phyloP scores from a whole-genome alignment of 2,797 vertebrate genomes.

The Tenualosa ilisha region DNA sequence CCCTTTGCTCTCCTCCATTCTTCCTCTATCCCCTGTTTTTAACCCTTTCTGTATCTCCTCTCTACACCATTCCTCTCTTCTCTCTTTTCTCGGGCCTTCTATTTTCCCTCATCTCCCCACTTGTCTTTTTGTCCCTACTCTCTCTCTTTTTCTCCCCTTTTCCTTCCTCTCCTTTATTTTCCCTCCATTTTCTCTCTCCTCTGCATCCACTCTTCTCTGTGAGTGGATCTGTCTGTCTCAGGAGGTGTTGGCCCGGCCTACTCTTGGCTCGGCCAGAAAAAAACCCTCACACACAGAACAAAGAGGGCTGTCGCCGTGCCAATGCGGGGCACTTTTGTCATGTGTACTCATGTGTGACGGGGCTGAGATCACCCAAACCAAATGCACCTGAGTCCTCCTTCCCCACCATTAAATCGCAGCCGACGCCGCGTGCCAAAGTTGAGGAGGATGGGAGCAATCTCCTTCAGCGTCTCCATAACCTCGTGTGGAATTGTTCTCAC shows the following conservation, averaged over 20 bases:
- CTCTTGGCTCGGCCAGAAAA: conserved; percentile 41
- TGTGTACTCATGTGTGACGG: conserved; percentile 55
- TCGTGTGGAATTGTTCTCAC: neutral
- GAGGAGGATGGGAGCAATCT: conserved; percentile 23
- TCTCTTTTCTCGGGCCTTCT: neutral
- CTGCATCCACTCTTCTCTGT: conserved; percentile 31
- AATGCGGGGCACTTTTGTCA: conserved; percentile 53
- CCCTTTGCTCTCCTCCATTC: neutral
- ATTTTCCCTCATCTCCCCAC: neutral
- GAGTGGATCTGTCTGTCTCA: conserved; percentile 39
- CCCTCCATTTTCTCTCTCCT: neutral
- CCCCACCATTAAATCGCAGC: conserved; percentile 44
- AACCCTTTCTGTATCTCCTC: neutral
- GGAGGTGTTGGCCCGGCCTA: conserved; percentile 44
- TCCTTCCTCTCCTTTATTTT: neutral
- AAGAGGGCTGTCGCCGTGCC: conserved; percentile 48
- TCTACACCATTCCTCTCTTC: neutral
- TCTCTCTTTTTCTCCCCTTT: neutral
- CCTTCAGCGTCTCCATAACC: conserved; percentile 24
- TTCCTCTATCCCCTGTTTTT: neutral
- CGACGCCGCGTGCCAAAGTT: conserved; percentile 26
- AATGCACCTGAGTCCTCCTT: conserved; percentile 54
- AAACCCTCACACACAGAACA: conserved; percentile 40
- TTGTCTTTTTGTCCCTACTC: neutral
- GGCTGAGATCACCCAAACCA: conserved; percentile 50